phyloP scores from a whole-genome alignment of 2,888 invertebrate species.

The Idaea aversata region DNA sequence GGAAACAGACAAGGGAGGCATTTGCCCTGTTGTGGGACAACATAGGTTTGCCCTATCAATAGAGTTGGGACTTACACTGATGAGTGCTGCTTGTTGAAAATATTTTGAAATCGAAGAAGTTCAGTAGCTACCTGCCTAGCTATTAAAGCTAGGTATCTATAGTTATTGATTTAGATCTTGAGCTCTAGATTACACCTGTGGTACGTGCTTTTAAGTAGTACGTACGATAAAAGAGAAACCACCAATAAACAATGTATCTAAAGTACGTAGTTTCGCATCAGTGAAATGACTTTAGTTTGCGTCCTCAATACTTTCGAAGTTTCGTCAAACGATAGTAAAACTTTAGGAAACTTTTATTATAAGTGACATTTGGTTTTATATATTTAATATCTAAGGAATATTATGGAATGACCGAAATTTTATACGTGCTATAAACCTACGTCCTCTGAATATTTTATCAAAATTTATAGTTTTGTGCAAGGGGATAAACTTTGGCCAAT shows the following conservation, averaged over 20 bases:
- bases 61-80: too few species aligned
- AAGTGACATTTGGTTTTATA: conserved; percentile 6
- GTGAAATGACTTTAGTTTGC: neutral
- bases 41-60: too few species aligned
- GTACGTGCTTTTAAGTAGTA: neutral
- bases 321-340: conserved; percentile 6
- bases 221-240: neutral
- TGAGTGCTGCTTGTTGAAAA: too few species aligned
- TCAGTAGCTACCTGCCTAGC: too few species aligned
- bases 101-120: too few species aligned
- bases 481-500: neutral
- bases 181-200: too few species aligned
- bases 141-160: too few species aligned
- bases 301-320: neutral
- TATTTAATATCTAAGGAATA: conserved; percentile 1
- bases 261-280: neutral
- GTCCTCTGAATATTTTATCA: neutral
- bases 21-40: too few species aligned
- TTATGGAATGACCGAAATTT: conserved; percentile 8
- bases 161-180: too few species aligned
- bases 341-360: conserved; percentile 16
- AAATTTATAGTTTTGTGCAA: neutral
- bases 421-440: neutral
- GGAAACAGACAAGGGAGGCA: too few species aligned
- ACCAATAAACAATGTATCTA: neutral